A percentile compares a stretch with the other conserved stretches of the same genome.
phyloP scores from a whole-genome alignment of 2,888 invertebrate species.

The Zygaena filipendulae region DNA sequence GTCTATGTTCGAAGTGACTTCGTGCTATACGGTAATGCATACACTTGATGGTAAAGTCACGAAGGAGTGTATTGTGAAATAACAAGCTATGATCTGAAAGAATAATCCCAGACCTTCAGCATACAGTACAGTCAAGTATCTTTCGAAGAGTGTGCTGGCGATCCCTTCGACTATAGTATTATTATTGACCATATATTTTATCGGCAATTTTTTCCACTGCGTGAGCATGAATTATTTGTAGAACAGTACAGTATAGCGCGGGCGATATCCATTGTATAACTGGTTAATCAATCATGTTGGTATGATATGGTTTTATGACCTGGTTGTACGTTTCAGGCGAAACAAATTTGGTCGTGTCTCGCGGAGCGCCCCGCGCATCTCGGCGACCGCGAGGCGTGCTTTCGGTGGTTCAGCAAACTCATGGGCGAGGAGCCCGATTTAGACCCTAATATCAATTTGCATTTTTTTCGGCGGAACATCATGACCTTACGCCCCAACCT shows the following conservation, averaged over 20 bases:
- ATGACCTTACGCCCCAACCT: constrained; percentile 91
- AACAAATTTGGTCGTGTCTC: constrained; percentile 96
- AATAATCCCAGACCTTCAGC: too few species aligned
- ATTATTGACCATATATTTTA: too few species aligned
- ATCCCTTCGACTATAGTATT: too few species aligned
- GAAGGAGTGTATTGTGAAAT: too few species aligned
- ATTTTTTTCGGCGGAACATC: constrained; percentile 96
- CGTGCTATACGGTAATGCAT: too few species aligned
- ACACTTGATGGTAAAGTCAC: too few species aligned
- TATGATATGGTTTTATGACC: not conserved
- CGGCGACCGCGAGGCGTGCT: constrained; percentile 95
- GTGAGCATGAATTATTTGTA: too few species aligned
- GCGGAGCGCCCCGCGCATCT: constrained; percentile 94
- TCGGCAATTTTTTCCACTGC: too few species aligned
- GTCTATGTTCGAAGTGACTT: too few species aligned
- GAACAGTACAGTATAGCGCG: not conserved
- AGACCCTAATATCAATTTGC: constrained; percentile 94
- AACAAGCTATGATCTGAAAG: too few species aligned
- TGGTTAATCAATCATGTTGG: not conserved
- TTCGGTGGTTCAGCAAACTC: constrained; percentile 97
- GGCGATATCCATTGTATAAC: not conserved
- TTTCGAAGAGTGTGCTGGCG: too few species aligned
- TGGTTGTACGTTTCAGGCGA: constrained; percentile 68
- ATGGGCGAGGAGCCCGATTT: constrained; percentile 98
- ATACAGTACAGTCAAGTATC: too few species aligned